Percentiles rank a stretch among this genome's conserved stretches.
phyloP scores from a whole-genome alignment of 2,797 vertebrate species.

The Craterocephalus amniculus region DNA sequence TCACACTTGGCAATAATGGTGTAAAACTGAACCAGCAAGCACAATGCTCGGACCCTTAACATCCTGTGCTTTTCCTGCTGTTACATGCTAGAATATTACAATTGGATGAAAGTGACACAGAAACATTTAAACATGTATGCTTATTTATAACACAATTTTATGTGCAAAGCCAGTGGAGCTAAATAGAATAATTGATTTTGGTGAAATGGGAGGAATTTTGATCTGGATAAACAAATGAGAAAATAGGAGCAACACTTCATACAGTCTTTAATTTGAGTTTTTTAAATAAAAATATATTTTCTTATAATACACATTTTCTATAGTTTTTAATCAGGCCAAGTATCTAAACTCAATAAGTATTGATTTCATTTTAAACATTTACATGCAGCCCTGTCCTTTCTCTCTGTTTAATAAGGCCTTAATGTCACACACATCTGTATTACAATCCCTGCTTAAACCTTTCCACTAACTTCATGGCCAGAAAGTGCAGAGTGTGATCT shows the following conservation, averaged over 20 bases:
- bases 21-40: neutral
- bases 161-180: neutral
- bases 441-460: too few relatives aligned
- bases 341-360: too few relatives aligned
- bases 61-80: neutral
- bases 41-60: too few relatives aligned
- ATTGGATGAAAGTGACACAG: neutral
- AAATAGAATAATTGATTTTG: neutral
- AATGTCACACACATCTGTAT: too few relatives aligned
- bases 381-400: neutral
- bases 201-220: neutral
- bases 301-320: too few relatives aligned
- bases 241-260: too few relatives aligned
- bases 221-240: too few relatives aligned
- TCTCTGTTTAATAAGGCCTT: slow-evolving; percentile 16
- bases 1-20: neutral
- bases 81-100: neutral
- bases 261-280: too few relatives aligned
- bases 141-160: neutral
- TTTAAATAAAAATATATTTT: too few relatives aligned
- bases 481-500: slow-evolving; percentile 9
- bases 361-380: neutral
- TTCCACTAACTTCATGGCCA: neutral
- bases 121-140: neutral
- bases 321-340: too few relatives aligned